Evolutionary conservation across 2,113 vertebrate genomes (phyloP).

Genomic region (Callorhinus ursinus): DNA sequence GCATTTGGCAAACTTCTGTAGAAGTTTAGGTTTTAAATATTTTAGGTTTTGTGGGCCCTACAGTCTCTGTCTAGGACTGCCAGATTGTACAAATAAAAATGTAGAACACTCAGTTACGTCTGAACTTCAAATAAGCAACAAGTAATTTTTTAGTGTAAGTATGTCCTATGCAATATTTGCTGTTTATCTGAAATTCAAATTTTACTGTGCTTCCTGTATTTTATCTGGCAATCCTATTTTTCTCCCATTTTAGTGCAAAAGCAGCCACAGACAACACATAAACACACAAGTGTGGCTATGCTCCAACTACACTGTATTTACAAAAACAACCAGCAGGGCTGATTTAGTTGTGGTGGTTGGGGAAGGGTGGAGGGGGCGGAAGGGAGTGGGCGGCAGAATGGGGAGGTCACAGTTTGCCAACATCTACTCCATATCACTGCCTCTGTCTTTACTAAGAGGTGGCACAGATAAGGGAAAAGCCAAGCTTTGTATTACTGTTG

Average conservation of each 20-base stretch:
- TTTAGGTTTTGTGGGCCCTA: neutral
- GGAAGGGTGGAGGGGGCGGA: rapidly evolving
- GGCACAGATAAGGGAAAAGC: neutral
- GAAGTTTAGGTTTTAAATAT: neutral
- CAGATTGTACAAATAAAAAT: neutral
- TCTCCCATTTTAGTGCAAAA: neutral
- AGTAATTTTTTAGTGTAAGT: neutral
- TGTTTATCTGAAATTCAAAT: neutral
- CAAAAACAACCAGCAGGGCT: neutral
- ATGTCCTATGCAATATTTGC: neutral
- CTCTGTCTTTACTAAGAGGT: neutral
- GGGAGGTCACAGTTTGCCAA: neutral
- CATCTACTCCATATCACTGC: neutral
- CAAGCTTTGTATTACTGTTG: neutral
- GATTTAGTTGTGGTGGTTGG: neutral
- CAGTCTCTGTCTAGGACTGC: neutral
- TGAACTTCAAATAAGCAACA: neutral
- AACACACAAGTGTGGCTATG: neutral
- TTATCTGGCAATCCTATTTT: neutral
- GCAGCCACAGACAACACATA: neutral
- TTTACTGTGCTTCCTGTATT: neutral
- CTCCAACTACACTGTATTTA: neutral
- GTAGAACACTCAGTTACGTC: neutral
- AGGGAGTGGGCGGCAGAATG: neutral
- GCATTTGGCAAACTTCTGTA: neutral